phyloP scores from a whole-genome alignment of 2,797 vertebrate species.

The Notolepis coatsorum region DNA sequence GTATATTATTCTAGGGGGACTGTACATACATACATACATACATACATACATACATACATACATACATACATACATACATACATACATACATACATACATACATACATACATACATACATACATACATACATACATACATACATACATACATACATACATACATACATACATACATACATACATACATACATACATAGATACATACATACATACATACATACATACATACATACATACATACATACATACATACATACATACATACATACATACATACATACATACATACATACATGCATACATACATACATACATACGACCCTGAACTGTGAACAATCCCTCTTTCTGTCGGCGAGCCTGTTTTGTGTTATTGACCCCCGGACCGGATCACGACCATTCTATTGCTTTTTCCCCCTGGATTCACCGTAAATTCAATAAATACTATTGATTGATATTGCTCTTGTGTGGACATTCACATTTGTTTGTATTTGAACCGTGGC shows the following conservation, averaged over 20 bases:
- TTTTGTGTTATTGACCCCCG: no score
- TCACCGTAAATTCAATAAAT: no score
- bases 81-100: conserved; percentile 20
- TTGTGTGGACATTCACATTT: no score
- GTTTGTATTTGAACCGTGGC: no score
- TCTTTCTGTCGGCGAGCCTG: no score
- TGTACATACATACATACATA: not conserved
- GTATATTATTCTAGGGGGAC: no score
- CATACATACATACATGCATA: not conserved
- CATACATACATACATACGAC: not conserved
- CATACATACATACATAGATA: not conserved
- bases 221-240: not conserved
- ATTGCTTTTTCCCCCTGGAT: no score
- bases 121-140: not conserved
- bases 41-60: not conserved
- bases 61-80: conserved; percentile 11
- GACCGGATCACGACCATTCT: no score
- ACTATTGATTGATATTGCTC: no score
- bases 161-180: not conserved
- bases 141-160: not conserved
- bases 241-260: not conserved
- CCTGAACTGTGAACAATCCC: no score
- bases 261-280: not conserved
- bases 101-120: conserved; percentile 6
- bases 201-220: not conserved